Evolutionary conservation across 2,888 invertebrate species (phyloP).

Genomic region (Synergus laeviventris): DNA sequence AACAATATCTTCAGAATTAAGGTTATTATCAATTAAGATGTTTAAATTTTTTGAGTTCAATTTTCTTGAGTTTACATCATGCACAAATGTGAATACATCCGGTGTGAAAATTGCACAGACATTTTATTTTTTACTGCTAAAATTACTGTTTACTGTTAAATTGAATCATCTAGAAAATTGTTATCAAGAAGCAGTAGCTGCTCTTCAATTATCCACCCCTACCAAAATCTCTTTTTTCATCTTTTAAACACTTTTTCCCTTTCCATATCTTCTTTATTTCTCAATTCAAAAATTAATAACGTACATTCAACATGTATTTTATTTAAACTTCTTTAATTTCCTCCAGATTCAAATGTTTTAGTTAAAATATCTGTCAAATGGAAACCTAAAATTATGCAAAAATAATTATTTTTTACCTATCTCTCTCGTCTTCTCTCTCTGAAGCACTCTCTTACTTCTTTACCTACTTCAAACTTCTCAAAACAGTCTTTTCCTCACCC

Average conservation of each 20-base stretch:
- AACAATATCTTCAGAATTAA: not conserved
- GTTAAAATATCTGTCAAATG: too few species aligned
- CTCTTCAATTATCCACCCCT: not conserved
- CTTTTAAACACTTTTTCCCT: slow-evolving; percentile 36
- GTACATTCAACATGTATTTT: not conserved
- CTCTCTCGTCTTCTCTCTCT: not conserved
- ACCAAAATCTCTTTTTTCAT: slow-evolving; percentile 33
- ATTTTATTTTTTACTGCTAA: slow-evolving; percentile 60
- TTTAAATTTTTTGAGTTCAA: too few species aligned
- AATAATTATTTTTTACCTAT: not conserved
- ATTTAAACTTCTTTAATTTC: not conserved
- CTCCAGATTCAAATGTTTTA: not conserved
- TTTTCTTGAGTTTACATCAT: slow-evolving; percentile 59
- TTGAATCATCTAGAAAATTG: not conserved
- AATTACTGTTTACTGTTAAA: not conserved
- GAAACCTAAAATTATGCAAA: not conserved
- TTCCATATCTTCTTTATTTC: not conserved
- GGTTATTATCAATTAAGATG: not conserved
- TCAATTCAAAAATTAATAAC: not conserved
- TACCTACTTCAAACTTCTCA: not conserved
- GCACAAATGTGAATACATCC: slow-evolving; percentile 67
- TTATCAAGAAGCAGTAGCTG: not conserved
- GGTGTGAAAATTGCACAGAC: slow-evolving; percentile 66
- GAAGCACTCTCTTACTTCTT: not conserved
- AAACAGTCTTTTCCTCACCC: not conserved